Evolutionary conservation across 2,797 vertebrate species (phyloP).

Genomic region (Melanotaenia parkinsoni): DNA sequence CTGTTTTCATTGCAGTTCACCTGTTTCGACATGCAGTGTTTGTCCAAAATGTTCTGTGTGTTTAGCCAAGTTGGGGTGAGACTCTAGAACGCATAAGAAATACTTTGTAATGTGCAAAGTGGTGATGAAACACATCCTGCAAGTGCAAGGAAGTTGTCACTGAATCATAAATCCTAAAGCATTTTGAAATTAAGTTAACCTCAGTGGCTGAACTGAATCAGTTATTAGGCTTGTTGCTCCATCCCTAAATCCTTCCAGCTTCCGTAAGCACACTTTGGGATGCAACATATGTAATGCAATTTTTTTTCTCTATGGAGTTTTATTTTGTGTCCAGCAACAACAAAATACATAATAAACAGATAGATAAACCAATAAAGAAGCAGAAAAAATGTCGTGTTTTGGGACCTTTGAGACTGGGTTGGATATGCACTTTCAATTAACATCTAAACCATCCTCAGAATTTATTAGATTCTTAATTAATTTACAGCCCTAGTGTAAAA

Average conservation of each 20-base stretch:
- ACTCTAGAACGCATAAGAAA: no score
- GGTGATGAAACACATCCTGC: neutral
- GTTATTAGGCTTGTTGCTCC: neutral
- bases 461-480: neutral
- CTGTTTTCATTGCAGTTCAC: no score
- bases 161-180: neutral
- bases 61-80: no score
- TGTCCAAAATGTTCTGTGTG: no score
- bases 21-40: no score
- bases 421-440: neutral
- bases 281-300: no score
- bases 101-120: neutral
- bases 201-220: neutral
- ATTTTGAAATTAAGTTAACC: neutral
- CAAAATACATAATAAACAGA: neutral
- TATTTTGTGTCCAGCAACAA: neutral
- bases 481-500: neutral
- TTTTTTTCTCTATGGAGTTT: neutral
- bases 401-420: neutral
- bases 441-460: no score
- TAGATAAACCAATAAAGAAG: no score
- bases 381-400: neutral
- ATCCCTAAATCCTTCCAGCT: neutral
- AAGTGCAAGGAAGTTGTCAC: neutral
- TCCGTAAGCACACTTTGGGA: neutral